Conservation (phyloP, 2,888 invertebrate species). For the Ellobium chinense region DNA sequence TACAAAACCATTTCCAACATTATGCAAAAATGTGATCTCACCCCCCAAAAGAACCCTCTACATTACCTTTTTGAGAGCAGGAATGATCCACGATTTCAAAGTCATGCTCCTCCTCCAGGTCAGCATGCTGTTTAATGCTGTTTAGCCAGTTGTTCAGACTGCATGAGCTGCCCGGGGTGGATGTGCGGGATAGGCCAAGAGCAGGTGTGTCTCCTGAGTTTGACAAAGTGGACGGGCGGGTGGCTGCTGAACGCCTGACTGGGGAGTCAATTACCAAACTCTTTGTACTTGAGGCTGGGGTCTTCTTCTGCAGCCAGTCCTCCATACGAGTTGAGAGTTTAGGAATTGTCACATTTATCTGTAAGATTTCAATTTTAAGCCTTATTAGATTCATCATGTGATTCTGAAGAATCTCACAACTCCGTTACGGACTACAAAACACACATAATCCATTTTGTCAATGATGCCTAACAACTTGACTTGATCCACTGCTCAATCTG, state of each 20-base stretch:
- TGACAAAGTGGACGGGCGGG: conserved; percentile 1
- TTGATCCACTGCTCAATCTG: too few relatives aligned
- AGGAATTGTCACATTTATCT: conserved; percentile 72
- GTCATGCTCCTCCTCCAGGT: conserved; percentile 73
- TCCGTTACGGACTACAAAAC: too few relatives aligned
- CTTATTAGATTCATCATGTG: too few relatives aligned
- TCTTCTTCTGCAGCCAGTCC: conserved; percentile 66
- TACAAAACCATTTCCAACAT: background rate
- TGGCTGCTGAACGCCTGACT: background rate
- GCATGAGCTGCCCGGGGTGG: conserved; percentile 54
- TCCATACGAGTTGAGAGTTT: conserved; percentile 62
- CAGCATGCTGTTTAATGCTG: conserved; percentile 71
- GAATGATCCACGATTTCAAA: conserved; percentile 70
- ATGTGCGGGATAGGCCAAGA: conserved; percentile 22
- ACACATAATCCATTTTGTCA: too few relatives aligned
- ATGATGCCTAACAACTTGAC: too few relatives aligned
- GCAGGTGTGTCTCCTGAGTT: conserved; percentile 53
- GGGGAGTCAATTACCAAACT: background rate
- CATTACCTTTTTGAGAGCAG: conserved; percentile 39
- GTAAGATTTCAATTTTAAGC: too few relatives aligned
- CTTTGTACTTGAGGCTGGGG: conserved; percentile 34
- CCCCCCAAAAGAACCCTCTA: background rate
- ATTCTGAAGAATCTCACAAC: too few relatives aligned
- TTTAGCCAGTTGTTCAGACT: conserved; percentile 75
- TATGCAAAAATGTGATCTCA: background rate